These are phyloP conservation scores for Caprella mutica DNA, from an alignment of 2,888 invertebrate species.

Conservation along the genomic window DNA sequence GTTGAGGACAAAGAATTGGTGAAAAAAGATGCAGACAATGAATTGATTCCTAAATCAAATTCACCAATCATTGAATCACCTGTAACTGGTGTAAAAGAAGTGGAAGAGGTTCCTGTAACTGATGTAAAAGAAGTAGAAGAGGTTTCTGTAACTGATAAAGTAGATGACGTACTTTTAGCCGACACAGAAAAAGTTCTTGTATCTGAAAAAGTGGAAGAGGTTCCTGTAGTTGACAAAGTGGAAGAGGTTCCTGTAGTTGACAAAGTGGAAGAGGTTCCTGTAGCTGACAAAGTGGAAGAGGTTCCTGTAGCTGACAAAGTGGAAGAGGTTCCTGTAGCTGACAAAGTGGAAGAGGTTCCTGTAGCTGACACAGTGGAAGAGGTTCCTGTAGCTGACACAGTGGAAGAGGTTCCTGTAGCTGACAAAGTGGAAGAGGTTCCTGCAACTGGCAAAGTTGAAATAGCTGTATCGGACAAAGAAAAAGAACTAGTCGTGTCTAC, in stretches of 20 bases:
- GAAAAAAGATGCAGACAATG: no score
- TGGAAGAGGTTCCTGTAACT: not conserved
- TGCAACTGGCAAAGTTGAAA: not conserved
- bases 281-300: not conserved
- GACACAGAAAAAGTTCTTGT: not conserved
- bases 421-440: not conserved
- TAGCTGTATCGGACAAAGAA: slow-evolving; percentile 9
- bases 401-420: not conserved
- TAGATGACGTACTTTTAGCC: not conserved
- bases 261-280: not conserved
- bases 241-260: not conserved
- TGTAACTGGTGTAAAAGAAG: not conserved
- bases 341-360: slow-evolving; percentile 1
- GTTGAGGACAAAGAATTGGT: no score
- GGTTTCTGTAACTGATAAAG: not conserved
- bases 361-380: slow-evolving; percentile 6
- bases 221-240: not conserved
- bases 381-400: slow-evolving; percentile 8
- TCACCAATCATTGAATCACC: no score
- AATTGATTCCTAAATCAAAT: no score
- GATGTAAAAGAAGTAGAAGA: not conserved
- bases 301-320: not conserved
- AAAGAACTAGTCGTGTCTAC: no score
- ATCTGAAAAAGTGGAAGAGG: not conserved
- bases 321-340: not conserved